Conservation (phyloP, 1,140 invertebrate genomes). For the Hestina assimilis region DNA sequence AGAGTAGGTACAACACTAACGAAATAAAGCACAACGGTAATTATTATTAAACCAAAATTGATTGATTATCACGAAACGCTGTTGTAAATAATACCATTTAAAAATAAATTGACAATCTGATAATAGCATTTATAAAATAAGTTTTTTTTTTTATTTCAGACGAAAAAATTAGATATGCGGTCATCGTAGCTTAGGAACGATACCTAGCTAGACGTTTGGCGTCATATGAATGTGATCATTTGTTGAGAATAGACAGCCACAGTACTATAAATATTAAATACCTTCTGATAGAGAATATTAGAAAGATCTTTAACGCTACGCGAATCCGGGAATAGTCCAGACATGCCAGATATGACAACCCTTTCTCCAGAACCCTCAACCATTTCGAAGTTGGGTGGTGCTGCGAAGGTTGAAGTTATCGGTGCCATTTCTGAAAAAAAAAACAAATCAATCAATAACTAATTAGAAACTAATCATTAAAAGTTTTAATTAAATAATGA, state of each 20-base stretch:
- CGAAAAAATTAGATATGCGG: constrained; percentile 12
- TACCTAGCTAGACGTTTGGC: no score
- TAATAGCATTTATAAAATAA: no score
- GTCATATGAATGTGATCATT: no score
- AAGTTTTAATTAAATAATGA: no score
- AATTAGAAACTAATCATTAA: no score
- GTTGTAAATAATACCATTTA: no score
- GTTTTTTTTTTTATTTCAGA: constrained; percentile 8
- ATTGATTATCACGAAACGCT: no score
- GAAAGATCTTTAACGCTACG: constrained; percentile 37
- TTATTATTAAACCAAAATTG: no score
- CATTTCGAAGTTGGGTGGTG: not conserved
- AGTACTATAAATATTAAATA: constrained; percentile 15
- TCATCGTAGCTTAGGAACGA: no score
- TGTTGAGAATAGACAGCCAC: not conserved
- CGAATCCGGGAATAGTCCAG: constrained; percentile 40
- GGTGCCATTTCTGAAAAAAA: constrained; percentile 3
- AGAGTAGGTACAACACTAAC: no score
- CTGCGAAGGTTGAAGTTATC: not conserved
- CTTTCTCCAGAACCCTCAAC: constrained; percentile 7
- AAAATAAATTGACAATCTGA: no score
- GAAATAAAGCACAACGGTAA: no score
- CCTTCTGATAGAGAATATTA: constrained; percentile 47
- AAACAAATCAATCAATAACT: not conserved
- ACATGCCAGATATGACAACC: constrained; percentile 49